Percentiles rank a stretch among this genome's conserved stretches.
phyloP scores from a whole-genome alignment of 92 coral and sea anemone genomes.

The Palythoa grandis region DNA sequence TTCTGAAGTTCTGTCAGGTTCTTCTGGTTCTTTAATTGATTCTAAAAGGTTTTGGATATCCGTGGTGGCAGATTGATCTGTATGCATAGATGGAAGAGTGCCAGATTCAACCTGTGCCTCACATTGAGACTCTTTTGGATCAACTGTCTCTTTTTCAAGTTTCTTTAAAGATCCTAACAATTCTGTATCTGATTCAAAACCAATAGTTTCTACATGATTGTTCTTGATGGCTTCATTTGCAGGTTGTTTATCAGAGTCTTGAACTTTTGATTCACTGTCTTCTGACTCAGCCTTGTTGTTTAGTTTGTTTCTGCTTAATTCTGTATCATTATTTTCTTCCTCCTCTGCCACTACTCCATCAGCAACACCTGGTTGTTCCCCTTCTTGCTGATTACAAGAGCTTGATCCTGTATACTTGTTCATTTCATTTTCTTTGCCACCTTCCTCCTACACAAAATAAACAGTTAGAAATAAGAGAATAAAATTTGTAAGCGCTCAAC shows the following conservation, averaged over 20 bases:
- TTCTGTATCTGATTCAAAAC: conserved; percentile 13
- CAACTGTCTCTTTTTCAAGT: conserved; percentile 21
- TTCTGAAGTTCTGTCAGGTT: conserved; percentile 24
- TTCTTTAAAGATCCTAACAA: conserved; percentile 16
- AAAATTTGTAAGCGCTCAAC: no score
- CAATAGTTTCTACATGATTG: neutral
- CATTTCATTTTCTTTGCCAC: conserved; percentile 4
- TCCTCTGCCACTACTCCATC: neutral
- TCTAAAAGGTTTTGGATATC: conserved; percentile 21
- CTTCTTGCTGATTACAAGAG: neutral
- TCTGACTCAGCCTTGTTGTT: neutral
- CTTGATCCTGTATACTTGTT: neutral
- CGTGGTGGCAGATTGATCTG: conserved; percentile 18
- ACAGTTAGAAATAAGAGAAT: neutral
- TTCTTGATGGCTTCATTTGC: conserved; percentile 8
- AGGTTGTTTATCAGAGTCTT: neutral
- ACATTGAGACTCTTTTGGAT: conserved; percentile 1
- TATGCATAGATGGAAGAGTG: neutral
- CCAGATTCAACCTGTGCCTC: conserved; percentile 6
- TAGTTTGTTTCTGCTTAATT: neutral
- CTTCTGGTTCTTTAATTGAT: conserved; percentile 36
- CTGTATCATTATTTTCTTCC: conserved; percentile 17
- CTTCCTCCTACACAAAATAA: conserved; percentile 9
- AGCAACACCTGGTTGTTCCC: neutral
- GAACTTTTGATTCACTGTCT: neutral